Percentiles rank a stretch among this genome's conserved stretches.
Conservation (phyloP, 2,113 vertebrate species). For the Peromyscus polionotus region DNA sequence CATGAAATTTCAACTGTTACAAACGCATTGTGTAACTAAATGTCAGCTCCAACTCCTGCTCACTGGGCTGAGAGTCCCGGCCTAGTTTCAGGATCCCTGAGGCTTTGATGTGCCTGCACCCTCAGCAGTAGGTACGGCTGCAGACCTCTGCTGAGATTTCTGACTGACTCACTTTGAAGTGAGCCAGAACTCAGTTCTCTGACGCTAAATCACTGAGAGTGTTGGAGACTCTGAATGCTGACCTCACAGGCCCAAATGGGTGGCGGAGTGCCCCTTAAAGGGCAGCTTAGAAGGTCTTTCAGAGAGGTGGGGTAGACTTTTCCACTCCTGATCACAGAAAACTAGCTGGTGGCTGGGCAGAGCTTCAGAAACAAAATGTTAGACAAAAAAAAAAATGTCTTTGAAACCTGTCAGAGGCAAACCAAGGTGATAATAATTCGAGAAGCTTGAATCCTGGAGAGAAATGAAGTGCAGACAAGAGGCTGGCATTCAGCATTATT, state of each 20-base stretch:
- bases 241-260: not conserved
- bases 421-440: conserved; percentile 10
- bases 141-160: conserved; percentile 34
- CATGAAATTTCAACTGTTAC: conserved; percentile 28
- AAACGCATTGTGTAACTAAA: conserved; percentile 15
- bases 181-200: conserved; percentile 60
- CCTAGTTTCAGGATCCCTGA: conserved; percentile 47
- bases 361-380: conserved; percentile 48
- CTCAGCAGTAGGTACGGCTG: conserved; percentile 22
- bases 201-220: conserved; percentile 53
- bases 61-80: conserved; percentile 39
- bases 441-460: conserved; percentile 47
- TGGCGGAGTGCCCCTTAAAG: not conserved
- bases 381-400: not conserved
- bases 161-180: conserved; percentile 62
- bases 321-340: not conserved
- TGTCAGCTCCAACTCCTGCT: not conserved
- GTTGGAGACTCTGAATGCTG: conserved; percentile 46
- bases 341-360: conserved; percentile 4
- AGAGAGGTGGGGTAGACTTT: not conserved
- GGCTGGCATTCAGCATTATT: conserved; percentile 2
- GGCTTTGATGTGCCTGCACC: conserved; percentile 44
- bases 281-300: not conserved
- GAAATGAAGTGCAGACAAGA: not conserved
- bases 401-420: conserved; percentile 61